Conservation (phyloP, 2,797 vertebrate species). For the Chiropotes sagulatus region DNA sequence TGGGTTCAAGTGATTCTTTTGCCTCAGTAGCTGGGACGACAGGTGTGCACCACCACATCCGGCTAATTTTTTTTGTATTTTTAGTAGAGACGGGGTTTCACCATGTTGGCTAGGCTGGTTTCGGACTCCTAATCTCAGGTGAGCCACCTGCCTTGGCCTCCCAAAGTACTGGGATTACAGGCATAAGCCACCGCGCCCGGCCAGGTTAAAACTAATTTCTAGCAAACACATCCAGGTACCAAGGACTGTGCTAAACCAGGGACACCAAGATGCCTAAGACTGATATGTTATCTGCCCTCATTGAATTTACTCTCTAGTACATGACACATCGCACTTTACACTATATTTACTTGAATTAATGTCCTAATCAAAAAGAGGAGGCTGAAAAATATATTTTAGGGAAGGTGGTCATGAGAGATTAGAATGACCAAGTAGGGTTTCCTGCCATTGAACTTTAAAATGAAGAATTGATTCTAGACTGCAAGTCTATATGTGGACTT, state of each 20-base stretch:
- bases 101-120: too few relatives aligned
- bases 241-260: background rate
- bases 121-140: too few relatives aligned
- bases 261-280: background rate
- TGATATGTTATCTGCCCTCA: background rate
- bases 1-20: background rate
- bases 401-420: background rate
- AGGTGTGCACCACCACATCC: too few relatives aligned
- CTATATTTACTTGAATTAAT: background rate
- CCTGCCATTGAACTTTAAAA: background rate
- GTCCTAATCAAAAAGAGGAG: background rate
- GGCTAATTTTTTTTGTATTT: too few relatives aligned
- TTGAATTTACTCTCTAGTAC: background rate
- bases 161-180: too few relatives aligned
- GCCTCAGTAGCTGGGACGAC: too few relatives aligned
- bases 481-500: background rate
- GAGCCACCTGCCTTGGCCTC: too few relatives aligned
- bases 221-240: background rate
- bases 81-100: too few relatives aligned
- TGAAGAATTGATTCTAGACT: slow-evolving; percentile 17
- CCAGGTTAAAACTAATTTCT: background rate
- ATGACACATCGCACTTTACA: background rate
- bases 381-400: background rate
- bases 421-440: background rate
- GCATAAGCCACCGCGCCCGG: too few relatives aligned